Evolutionary conservation across 2,797 vertebrate genomes (phyloP).

Genomic region (Gymnoscopelus braueri): DNA sequence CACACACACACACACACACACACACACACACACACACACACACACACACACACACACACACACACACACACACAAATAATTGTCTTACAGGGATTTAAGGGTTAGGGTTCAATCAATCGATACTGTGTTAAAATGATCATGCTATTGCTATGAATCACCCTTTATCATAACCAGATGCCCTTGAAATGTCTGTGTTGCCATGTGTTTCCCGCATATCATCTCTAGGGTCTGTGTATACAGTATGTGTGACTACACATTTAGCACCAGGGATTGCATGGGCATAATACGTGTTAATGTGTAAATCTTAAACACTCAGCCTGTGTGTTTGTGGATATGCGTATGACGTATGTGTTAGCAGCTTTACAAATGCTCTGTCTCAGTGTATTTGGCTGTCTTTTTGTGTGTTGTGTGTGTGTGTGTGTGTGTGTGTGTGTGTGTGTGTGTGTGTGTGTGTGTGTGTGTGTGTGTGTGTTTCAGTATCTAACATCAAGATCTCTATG

Average conservation of each 20-base stretch:
- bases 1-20: slow-evolving; percentile 16
- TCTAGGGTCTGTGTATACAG: neutral
- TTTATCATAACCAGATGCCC: neutral
- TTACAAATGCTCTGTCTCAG: neutral
- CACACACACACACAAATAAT: slow-evolving; percentile 4
- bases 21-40: slow-evolving; percentile 19
- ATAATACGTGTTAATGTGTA: neutral
- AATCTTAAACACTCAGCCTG: neutral
- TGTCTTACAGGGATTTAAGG: slow-evolving; percentile 30
- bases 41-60: slow-evolving; percentile 21
- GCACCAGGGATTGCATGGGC: slow-evolving; percentile 4
- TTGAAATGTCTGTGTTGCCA: slow-evolving; percentile 1
- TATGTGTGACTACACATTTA: slow-evolving; percentile 19
- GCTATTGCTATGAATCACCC: neutral
- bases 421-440: neutral
- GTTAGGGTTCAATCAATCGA: no score
- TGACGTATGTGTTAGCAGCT: neutral
- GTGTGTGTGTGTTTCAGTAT: slow-evolving; percentile 29
- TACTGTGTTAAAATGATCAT: neutral
- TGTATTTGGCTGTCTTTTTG: neutral
- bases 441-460: neutral
- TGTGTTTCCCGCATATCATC: neutral
- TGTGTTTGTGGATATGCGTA: slow-evolving; percentile 2
- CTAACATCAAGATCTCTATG: slow-evolving; percentile 38
- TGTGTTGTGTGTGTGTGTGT: neutral